A percentile compares a stretch with the other conserved stretches of the same genome.
Conservation (phyloP, 2,888 invertebrate species). For the Tuta absoluta region DNA sequence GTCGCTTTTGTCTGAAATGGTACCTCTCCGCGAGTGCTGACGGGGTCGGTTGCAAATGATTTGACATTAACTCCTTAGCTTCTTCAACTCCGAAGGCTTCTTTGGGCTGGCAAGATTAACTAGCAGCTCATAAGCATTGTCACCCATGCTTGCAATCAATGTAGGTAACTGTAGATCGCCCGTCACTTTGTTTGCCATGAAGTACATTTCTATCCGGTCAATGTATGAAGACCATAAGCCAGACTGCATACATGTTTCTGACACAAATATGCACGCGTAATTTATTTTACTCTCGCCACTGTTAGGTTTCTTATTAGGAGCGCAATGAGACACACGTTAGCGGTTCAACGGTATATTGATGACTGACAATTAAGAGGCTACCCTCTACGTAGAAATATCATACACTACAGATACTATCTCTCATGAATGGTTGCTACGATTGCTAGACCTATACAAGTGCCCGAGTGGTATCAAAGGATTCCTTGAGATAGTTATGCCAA, state of each 20-base stretch:
- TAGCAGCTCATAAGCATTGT: slow-evolving; percentile 34
- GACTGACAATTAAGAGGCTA: no score
- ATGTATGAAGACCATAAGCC: slow-evolving; percentile 34
- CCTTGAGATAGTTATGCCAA: no score
- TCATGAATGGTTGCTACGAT: no score
- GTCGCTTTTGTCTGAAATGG: slow-evolving; percentile 26
- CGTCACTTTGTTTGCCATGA: slow-evolving; percentile 32
- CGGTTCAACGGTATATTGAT: no score
- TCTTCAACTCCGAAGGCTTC: slow-evolving; percentile 31
- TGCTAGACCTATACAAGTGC: no score
- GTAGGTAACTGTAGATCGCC: slow-evolving; percentile 33
- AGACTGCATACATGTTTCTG: neutral
- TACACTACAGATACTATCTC: no score
- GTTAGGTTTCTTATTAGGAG: neutral
- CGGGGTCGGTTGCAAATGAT: slow-evolving; percentile 28
- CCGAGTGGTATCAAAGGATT: no score
- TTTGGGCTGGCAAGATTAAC: slow-evolving; percentile 33
- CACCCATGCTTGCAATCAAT: slow-evolving; percentile 33
- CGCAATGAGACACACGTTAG: no score
- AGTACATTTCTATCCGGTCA: slow-evolving; percentile 35
- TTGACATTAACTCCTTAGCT: slow-evolving; percentile 16
- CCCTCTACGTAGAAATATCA: no score
- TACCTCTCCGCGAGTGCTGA: slow-evolving; percentile 28
- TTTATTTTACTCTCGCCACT: no score
- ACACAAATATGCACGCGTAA: no score